A percentile compares a stretch with the other conserved stretches of the same genome.
These are phyloP conservation scores for Maniola hyperantus DNA, from an alignment of 2,888 invertebrate species.

Conservation along the genomic window DNA sequence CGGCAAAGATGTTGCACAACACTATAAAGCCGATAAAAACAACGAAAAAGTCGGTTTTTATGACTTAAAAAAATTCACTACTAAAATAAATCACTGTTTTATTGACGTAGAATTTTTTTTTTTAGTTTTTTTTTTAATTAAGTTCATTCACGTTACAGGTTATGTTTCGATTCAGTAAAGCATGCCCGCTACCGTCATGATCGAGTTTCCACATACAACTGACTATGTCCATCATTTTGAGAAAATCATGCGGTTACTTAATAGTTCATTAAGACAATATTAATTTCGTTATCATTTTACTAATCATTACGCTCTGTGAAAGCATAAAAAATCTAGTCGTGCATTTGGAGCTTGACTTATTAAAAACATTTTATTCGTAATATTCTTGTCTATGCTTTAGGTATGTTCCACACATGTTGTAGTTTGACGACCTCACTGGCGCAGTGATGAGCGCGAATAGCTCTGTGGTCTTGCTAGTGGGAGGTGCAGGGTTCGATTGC, in stretches of 20 bases:
- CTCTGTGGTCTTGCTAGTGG: no score
- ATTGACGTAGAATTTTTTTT: background rate
- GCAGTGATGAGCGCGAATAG: no score
- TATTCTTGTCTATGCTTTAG: background rate
- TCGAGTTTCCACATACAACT: constrained; percentile 38
- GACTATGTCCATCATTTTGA: constrained; percentile 26
- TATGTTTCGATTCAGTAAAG: background rate
- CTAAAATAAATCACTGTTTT: constrained; percentile 3
- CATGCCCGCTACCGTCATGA: constrained; percentile 30
- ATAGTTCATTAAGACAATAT: constrained; percentile 4
- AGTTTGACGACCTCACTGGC: no score
- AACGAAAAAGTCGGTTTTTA: background rate
- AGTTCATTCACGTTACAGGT: constrained; percentile 8
- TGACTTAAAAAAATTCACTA: background rate
- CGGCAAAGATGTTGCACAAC: constrained; percentile 7
- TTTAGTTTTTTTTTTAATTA: background rate
- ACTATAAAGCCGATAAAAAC: background rate
- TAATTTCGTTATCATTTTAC: background rate
- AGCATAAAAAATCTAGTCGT: background rate
- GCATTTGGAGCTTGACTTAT: background rate
- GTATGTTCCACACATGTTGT: no score
- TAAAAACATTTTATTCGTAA: background rate
- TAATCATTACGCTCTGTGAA: background rate
- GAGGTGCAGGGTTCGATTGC: no score
- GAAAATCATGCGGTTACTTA: constrained; percentile 17